Conservation (phyloP, 2,797 vertebrate genomes). For the Parauchenoglanis ngamensis region DNA sequence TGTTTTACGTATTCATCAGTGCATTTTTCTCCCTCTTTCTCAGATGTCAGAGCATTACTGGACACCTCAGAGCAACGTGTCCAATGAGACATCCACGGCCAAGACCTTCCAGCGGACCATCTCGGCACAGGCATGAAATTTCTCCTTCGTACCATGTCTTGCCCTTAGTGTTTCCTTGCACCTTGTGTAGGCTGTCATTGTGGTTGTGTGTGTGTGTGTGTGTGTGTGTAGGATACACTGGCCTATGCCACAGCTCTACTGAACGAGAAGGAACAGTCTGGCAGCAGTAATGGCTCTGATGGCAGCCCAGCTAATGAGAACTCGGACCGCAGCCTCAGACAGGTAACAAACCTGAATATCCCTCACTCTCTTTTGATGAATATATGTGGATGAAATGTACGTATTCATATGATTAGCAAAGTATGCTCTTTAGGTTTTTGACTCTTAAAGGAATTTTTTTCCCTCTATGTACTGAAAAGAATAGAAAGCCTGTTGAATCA, state of each 20-base stretch:
- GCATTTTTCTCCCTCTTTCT: slow-evolving; percentile 8
- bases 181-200: neutral
- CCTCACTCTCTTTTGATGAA: neutral
- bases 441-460: neutral
- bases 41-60: slow-evolving; percentile 99
- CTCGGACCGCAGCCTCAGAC: slow-evolving; percentile 87
- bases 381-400: neutral
- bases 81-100: slow-evolving; percentile 97
- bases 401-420: neutral
- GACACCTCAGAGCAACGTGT: slow-evolving; percentile 97
- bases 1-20: neutral
- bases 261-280: slow-evolving; percentile 97
- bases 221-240: slow-evolving; percentile 83
- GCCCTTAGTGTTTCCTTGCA: neutral
- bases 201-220: neutral
- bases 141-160: neutral
- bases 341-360: slow-evolving; percentile 75
- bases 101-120: slow-evolving; percentile 99
- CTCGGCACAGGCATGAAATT: slow-evolving; percentile 88
- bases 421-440: neutral
- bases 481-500: neutral
- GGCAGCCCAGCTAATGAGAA: slow-evolving; percentile 96
- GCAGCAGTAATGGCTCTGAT: slow-evolving; percentile 97
- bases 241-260: slow-evolving; percentile 96
- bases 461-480: neutral